Evolutionary conservation across 2,113 vertebrate genomes (phyloP).

Genomic region (Peromyscus maniculatus): DNA sequence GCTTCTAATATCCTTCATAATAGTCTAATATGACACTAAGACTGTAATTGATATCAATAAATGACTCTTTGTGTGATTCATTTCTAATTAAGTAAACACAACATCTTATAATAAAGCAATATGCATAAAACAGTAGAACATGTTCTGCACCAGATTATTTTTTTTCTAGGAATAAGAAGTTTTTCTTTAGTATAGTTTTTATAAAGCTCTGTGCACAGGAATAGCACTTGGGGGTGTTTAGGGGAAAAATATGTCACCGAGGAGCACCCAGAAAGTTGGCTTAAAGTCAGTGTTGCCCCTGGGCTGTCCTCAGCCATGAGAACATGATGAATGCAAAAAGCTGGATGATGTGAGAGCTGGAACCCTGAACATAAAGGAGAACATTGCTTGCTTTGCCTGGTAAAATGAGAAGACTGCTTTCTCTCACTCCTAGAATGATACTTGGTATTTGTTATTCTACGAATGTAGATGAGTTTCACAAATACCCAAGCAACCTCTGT

Average conservation of each 20-base stretch:
- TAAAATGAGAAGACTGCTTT: not conserved
- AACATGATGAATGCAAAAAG: not conserved
- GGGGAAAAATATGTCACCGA: not conserved
- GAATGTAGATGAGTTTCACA: not conserved
- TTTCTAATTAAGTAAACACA: constrained; percentile 21
- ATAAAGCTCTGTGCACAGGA: not conserved
- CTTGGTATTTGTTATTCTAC: not conserved
- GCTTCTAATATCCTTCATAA: constrained; percentile 31
- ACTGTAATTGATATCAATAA: not conserved
- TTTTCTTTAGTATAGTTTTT: constrained; percentile 40
- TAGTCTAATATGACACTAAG: not conserved
- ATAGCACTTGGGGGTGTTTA: constrained; percentile 16
- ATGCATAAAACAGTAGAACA: not conserved
- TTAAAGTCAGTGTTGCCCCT: constrained; percentile 16
- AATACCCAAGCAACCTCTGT: not conserved
- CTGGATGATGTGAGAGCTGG: not conserved
- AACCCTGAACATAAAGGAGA: not conserved
- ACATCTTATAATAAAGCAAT: constrained; percentile 3
- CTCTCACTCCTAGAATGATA: not conserved
- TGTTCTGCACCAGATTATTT: not conserved
- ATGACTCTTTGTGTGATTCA: not conserved
- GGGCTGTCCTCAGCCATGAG: not conserved
- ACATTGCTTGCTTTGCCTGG: not conserved
- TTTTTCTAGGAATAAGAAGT: constrained; percentile 11
- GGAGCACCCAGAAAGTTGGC: constrained; percentile 53